These are phyloP conservation scores for Trichogramma pretiosum DNA, from an alignment of 1,140 invertebrate species.

Conservation along the genomic window DNA sequence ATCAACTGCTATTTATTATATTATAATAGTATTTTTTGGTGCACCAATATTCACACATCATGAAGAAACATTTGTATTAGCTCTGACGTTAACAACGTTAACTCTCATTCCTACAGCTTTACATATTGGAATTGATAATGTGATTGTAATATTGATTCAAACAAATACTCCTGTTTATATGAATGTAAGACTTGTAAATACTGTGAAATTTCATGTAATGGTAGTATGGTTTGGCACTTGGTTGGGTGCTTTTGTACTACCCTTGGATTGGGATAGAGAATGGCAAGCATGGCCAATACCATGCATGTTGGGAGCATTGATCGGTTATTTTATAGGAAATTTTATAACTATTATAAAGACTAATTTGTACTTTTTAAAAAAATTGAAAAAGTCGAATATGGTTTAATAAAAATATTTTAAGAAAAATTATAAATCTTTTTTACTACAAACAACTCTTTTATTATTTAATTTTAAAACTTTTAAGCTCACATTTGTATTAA, in stretches of 20 bases:
- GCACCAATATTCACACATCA: slow-evolving; percentile 57
- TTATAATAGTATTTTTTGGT: slow-evolving; percentile 64
- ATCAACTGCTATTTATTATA: slow-evolving; percentile 47
- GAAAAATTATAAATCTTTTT: too few species aligned
- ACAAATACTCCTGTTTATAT: slow-evolving; percentile 43
- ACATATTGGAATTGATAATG: slow-evolving; percentile 51
- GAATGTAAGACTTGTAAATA: slow-evolving; percentile 47
- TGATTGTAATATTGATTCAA: slow-evolving; percentile 48
- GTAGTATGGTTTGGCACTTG: slow-evolving; percentile 72
- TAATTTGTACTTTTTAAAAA: slow-evolving; percentile 3
- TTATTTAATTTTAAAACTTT: too few species aligned
- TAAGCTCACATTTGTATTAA: too few species aligned
- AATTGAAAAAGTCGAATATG: too few species aligned
- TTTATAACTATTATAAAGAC: slow-evolving; percentile 45
- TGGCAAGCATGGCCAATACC: slow-evolving; percentile 83
- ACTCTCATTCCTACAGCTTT: slow-evolving; percentile 57
- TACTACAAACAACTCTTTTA: too few species aligned
- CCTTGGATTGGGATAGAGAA: slow-evolving; percentile 84
- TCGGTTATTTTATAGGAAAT: slow-evolving; percentile 53
- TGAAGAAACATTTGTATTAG: slow-evolving; percentile 65
- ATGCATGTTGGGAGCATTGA: slow-evolving; percentile 59
- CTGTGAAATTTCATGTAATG: slow-evolving; percentile 52
- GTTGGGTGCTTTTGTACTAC: slow-evolving; percentile 78
- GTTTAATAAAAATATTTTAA: too few species aligned
- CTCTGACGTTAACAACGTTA: slow-evolving; percentile 55